These are phyloP conservation scores for Mormyrops boulengeri DNA, from an alignment of 2,797 vertebrate genomes.

Conservation along the genomic window DNA sequence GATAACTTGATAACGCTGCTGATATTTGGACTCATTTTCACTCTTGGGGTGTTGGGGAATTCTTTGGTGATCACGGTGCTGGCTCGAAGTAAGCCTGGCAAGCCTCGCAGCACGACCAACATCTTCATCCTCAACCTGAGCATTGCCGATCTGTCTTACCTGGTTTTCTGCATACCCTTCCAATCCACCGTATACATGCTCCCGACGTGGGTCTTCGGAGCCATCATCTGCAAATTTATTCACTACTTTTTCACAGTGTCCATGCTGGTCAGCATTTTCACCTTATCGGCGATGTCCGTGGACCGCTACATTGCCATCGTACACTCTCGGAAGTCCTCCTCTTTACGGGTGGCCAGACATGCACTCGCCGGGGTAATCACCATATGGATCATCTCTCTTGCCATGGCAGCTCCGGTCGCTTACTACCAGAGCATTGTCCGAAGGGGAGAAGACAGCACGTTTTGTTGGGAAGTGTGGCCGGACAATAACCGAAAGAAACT, in stretches of 20 bases:
- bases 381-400: constrained; percentile 85
- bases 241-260: constrained; percentile 96
- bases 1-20: constrained; percentile 84
- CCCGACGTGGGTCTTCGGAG: constrained; percentile 86
- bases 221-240: constrained; percentile 89
- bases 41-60: constrained; percentile 86
- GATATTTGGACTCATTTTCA: constrained; percentile 86
- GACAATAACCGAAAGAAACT: constrained; percentile 73
- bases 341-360: constrained; percentile 74
- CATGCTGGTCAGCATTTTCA: constrained; percentile 98
- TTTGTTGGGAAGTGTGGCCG: constrained; percentile 92
- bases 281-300: constrained; percentile 90
- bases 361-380: constrained; percentile 74
- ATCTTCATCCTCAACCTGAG: constrained; percentile 96
- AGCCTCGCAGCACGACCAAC: constrained; percentile 85
- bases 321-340: constrained; percentile 81
- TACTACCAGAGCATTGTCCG: constrained; percentile 81
- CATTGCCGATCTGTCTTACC: constrained; percentile 88
- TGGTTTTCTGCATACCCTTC: constrained; percentile 93
- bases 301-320: constrained; percentile 96
- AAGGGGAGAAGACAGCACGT: constrained; percentile 70
- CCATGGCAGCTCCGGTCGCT: constrained; percentile 84
- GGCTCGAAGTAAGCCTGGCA: constrained; percentile 77
- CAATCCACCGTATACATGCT: constrained; percentile 89
- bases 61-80: constrained; percentile 90